A percentile compares a stretch with the other conserved stretches of the same genome.
Evolutionary conservation across 2,113 vertebrate genomes (phyloP).

Genomic region (Myotis davidii): DNA sequence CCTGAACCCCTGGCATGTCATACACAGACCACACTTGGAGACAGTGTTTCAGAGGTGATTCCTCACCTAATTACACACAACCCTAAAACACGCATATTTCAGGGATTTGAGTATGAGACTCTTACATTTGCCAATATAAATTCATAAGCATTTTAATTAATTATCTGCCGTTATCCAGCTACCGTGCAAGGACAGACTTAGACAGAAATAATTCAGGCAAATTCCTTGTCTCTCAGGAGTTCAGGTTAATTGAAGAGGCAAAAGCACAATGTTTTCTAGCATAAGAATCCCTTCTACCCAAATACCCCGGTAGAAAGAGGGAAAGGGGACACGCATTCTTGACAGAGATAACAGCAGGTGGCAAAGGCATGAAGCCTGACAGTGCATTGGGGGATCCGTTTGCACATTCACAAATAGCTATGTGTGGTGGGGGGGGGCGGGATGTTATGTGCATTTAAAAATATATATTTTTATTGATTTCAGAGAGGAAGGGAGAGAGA

Average conservation of each 20-base stretch:
- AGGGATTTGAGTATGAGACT: background rate
- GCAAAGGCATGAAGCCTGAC: background rate
- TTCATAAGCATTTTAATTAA: background rate
- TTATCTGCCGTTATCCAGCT: background rate
- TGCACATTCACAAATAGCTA: too few relatives aligned
- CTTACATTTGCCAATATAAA: background rate
- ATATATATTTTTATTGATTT: too few relatives aligned
- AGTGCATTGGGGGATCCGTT: rapidly evolving
- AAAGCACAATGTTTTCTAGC: background rate
- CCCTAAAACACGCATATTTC: background rate
- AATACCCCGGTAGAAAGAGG: background rate
- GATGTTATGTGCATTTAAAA: too few relatives aligned
- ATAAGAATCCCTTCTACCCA: background rate
- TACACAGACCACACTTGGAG: background rate
- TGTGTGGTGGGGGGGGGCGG: too few relatives aligned
- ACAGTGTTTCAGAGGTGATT: background rate
- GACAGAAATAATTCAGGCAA: background rate
- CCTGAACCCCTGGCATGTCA: background rate
- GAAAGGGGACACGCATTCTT: background rate
- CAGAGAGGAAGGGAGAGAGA: too few relatives aligned
- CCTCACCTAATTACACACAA: background rate
- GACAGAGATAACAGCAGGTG: background rate
- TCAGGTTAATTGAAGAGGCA: conserved; percentile 16
- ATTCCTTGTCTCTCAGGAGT: background rate
- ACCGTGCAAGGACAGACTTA: background rate